phyloP scores from a whole-genome alignment of 2,888 invertebrate genomes.

The Glyphotaelius pellucidus region DNA sequence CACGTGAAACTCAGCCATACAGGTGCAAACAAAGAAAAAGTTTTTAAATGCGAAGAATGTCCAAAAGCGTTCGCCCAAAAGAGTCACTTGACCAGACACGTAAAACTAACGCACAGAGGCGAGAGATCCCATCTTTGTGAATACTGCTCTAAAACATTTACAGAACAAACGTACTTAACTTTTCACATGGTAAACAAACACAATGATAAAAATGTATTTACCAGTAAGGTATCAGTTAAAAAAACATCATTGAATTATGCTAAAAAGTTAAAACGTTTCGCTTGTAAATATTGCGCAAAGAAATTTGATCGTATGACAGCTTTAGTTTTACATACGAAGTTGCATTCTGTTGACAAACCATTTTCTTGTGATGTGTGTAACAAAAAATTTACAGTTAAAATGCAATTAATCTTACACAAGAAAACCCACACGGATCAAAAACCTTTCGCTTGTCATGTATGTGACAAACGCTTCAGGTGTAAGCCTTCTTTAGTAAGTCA shows the following conservation, averaged over 20 bases:
- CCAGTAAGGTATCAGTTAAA: not conserved
- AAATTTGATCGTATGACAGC: not conserved
- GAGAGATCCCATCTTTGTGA: not conserved
- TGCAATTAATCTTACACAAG: not conserved
- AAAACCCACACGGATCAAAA: not conserved
- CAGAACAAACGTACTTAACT: not conserved
- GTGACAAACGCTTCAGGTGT: not conserved
- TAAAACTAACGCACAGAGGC: not conserved
- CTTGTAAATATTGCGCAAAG: not conserved
- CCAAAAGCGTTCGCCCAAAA: not conserved
- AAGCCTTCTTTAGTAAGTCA: not conserved
- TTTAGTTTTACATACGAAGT: not conserved
- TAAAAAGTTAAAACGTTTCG: not conserved
- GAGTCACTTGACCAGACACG: not conserved
- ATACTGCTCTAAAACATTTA: not conserved
- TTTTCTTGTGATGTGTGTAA: slow-evolving; percentile 16
- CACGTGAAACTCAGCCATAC: not conserved
- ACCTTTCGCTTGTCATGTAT: not conserved
- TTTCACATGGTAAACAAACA: not conserved
- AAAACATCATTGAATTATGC: not conserved
- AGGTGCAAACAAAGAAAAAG: not conserved
- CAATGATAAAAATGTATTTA: not conserved
- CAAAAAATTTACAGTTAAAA: slow-evolving; percentile 22
- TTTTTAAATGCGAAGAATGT: not conserved
- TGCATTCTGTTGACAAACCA: slow-evolving; percentile 11